Conservation (phyloP, 2,888 invertebrate genomes). For the Acrobasis consociella region DNA sequence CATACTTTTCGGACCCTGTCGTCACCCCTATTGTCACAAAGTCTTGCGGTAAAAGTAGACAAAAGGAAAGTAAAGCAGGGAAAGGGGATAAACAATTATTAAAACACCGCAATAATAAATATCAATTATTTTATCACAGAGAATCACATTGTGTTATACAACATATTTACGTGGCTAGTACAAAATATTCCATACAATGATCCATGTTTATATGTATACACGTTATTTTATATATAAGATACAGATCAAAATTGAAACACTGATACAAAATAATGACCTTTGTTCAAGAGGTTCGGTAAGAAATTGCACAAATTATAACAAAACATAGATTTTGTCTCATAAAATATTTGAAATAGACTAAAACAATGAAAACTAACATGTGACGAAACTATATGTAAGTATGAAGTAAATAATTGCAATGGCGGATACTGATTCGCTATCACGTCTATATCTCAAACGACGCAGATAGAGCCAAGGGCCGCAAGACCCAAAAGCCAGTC, state of each 20-base stretch:
- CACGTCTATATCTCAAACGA: no score
- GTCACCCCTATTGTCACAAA: no score
- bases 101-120: slow-evolving; percentile 67
- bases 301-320: slow-evolving; percentile 60
- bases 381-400: neutral
- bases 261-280: slow-evolving; percentile 66
- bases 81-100: slow-evolving; percentile 43
- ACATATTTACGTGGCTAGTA: slow-evolving; percentile 79
- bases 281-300: slow-evolving; percentile 43
- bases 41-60: no score
- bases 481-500: no score
- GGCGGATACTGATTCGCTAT: no score
- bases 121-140: slow-evolving; percentile 83
- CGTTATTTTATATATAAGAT: slow-evolving; percentile 54
- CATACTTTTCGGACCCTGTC: no score
- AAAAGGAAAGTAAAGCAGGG: neutral
- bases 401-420: no score
- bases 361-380: slow-evolving; percentile 31
- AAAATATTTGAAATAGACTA: slow-evolving; percentile 40
- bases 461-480: no score
- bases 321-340: slow-evolving; percentile 42
- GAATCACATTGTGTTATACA: slow-evolving; percentile 82
- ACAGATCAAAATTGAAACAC: slow-evolving; percentile 55
- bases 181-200: slow-evolving; percentile 73
- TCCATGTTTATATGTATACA: slow-evolving; percentile 52